These are phyloP conservation scores for Drosophila sulfurigaster DNA, from an alignment of 1,140 invertebrate species.

Conservation along the genomic window DNA sequence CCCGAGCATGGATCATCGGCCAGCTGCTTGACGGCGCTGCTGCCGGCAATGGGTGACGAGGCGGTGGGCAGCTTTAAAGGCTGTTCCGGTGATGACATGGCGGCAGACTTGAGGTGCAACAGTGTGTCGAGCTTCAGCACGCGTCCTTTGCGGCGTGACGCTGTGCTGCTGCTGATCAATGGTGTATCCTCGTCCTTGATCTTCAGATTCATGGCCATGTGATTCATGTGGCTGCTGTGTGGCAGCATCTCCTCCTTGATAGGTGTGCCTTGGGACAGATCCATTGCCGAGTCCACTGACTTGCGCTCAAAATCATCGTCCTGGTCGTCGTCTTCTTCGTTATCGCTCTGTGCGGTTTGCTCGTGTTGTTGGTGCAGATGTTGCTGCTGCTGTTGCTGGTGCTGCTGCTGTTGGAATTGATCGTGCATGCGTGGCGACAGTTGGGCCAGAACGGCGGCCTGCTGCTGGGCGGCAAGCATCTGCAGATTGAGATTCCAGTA, in stretches of 20 bases:
- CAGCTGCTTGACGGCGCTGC: constrained; percentile 47
- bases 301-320: constrained; percentile 79
- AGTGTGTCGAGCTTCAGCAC: constrained; percentile 75
- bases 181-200: constrained; percentile 77
- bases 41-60: constrained; percentile 66
- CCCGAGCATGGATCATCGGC: constrained; percentile 67
- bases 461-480: constrained; percentile 84
- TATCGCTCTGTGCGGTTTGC: constrained; percentile 34
- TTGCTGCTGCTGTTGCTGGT: constrained; percentile 47
- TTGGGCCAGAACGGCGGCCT: constrained; percentile 77
- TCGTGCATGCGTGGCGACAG: constrained; percentile 76
- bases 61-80: constrained; percentile 59
- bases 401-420: constrained; percentile 66
- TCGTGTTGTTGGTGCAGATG: constrained; percentile 47
- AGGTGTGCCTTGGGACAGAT: constrained; percentile 78
- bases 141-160: constrained; percentile 72
- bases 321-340: constrained; percentile 70
- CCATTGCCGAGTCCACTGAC: constrained; percentile 80
- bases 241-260: constrained; percentile 65
- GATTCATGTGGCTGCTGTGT: constrained; percentile 45
- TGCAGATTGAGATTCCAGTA: constrained; percentile 84
- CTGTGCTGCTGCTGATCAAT: constrained; percentile 63
- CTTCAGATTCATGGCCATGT: constrained; percentile 73
- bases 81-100: constrained; percentile 66
- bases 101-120: constrained; percentile 64